Conservation (phyloP, 2,797 vertebrate species). For the Anisognathus igniventris region DNA sequence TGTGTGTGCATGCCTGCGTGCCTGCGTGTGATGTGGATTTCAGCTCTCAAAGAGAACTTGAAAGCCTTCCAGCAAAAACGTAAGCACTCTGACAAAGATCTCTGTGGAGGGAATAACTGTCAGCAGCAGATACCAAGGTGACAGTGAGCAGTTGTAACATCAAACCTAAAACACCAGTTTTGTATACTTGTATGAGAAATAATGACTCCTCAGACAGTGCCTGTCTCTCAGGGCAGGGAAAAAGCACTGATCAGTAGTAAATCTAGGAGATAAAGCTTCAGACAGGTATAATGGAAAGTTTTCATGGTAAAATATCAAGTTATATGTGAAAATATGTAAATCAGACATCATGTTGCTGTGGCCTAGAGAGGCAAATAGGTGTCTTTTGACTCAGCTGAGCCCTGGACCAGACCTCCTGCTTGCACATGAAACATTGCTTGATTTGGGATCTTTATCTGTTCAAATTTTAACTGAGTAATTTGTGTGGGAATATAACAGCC, state of each 20-base stretch:
- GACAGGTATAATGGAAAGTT: not conserved
- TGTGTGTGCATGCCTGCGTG: not conserved
- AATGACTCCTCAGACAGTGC: not conserved
- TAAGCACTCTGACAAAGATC: slow-evolving; percentile 25
- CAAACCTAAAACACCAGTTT: slow-evolving; percentile 37
- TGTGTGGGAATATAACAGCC: not conserved
- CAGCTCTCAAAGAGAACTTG: not conserved
- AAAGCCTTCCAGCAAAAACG: slow-evolving; percentile 32
- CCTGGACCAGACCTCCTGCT: not conserved
- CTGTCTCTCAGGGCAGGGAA: not conserved
- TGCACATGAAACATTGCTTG: not conserved
- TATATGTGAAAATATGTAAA: not conserved
- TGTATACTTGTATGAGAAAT: slow-evolving; percentile 26
- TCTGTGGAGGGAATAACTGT: slow-evolving; percentile 36
- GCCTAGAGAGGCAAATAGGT: not conserved
- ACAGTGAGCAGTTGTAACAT: slow-evolving; percentile 50
- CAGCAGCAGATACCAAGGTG: slow-evolving; percentile 37
- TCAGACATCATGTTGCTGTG: not conserved
- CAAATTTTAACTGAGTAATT: not conserved
- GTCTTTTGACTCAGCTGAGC: not conserved
- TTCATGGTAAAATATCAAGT: not conserved
- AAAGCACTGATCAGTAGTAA: not conserved
- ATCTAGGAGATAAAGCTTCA: not conserved
- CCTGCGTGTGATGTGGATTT: slow-evolving; percentile 12
- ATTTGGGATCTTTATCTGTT: not conserved